These are phyloP conservation scores for Apodemus speciosus DNA, from an alignment of 2,113 vertebrate genomes.

Conservation along the genomic window DNA sequence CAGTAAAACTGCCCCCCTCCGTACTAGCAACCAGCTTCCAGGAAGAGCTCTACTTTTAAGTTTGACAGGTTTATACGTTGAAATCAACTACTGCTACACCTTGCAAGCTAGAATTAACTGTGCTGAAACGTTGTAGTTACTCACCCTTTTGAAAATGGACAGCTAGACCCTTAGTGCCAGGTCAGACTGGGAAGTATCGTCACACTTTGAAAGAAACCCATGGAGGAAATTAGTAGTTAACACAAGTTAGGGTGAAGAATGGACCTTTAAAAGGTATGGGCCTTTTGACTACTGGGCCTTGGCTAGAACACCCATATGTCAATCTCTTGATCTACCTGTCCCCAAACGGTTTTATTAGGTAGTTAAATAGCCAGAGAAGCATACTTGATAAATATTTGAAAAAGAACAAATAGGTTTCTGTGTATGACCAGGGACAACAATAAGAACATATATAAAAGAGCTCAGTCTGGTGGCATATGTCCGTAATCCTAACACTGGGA, in stretches of 20 bases:
- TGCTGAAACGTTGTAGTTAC: neutral
- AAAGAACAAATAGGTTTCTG: conserved; percentile 1
- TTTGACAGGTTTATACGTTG: neutral
- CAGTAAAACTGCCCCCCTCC: neutral
- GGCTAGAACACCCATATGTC: neutral
- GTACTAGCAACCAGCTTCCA: neutral
- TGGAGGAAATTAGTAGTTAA: conserved; percentile 32
- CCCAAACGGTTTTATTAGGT: neutral
- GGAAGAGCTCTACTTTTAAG: neutral
- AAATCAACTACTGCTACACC: neutral
- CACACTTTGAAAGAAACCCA: neutral
- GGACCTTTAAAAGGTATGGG: neutral
- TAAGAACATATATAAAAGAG: neutral
- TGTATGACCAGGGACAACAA: neutral
- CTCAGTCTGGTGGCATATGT: neutral
- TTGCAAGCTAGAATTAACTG: conserved; percentile 7
- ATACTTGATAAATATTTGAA: conserved; percentile 22
- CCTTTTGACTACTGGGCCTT: conserved; percentile 2
- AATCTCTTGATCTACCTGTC: neutral
- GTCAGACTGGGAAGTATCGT: neutral
- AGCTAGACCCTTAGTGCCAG: neutral
- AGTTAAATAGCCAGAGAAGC: conserved; percentile 12
- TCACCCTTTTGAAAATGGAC: neutral
- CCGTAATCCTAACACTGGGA: neutral
- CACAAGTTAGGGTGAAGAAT: neutral